A percentile compares a stretch with the other conserved stretches of the same genome.
These are phyloP conservation scores for Sphaerodactylus townsendi DNA, from an alignment of 2,113 vertebrate genomes.

Conservation along the genomic window DNA sequence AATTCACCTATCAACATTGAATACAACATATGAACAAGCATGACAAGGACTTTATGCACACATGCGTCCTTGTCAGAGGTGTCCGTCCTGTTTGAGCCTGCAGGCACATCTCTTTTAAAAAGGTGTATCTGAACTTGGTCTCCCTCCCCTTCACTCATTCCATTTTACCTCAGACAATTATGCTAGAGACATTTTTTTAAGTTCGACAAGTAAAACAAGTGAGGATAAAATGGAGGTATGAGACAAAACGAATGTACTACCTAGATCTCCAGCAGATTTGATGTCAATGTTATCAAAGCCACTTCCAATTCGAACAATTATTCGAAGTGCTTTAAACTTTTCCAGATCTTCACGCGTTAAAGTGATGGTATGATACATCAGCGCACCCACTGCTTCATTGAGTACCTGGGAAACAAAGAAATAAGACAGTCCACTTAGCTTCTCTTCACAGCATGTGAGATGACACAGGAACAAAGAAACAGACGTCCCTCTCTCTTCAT, in stretches of 20 bases:
- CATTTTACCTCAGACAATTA: no score
- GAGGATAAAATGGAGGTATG: no score
- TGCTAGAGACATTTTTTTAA: no score
- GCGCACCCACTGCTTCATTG: conserved; percentile 96
- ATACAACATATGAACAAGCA: no score
- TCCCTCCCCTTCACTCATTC: no score
- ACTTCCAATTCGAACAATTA: conserved; percentile 97
- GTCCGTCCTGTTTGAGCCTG: no score
- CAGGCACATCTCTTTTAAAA: no score
- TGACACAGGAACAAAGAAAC: neutral
- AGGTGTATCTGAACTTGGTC: no score
- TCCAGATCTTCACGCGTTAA: conserved; percentile 97
- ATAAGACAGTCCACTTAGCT: neutral
- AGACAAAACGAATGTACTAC: conserved; percentile 65
- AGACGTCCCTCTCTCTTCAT: neutral
- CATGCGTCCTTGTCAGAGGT: no score
- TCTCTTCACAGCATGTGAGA: neutral
- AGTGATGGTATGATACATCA: conserved; percentile 99
- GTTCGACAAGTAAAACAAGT: no score
- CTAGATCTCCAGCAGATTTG: conserved; percentile 96
- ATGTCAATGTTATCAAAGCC: conserved; percentile 99
- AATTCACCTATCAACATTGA: no score
- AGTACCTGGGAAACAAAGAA: conserved; percentile 82
- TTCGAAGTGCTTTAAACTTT: conserved; percentile 97
- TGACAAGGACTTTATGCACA: no score